Conservation (phyloP, 2,113 vertebrate genomes). For the Puntigrus tetrazona region DNA sequence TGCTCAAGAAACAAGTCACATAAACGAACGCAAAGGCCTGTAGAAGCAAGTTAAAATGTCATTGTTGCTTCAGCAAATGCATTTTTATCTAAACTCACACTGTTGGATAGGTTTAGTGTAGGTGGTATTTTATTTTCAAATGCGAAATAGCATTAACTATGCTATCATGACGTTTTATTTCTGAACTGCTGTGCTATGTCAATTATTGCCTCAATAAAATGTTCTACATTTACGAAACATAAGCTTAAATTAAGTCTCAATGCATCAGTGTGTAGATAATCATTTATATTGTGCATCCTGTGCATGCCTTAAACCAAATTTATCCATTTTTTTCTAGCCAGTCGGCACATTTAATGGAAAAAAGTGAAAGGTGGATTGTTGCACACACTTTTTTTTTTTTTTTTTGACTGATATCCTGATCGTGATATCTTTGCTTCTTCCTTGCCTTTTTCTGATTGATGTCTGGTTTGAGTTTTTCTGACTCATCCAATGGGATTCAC, state of each 20-base stretch:
- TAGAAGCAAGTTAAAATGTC: neutral
- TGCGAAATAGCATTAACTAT: neutral
- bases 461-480: neutral
- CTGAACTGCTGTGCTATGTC: neutral
- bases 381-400: neutral
- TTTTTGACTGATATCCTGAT: neutral
- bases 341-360: neutral
- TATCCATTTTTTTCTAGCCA: too few species aligned
- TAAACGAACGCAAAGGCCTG: neutral
- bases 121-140: neutral
- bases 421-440: neutral
- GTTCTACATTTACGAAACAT: neutral
- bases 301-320: too few species aligned
- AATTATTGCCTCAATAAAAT: neutral
- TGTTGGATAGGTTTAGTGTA: neutral
- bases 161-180: neutral
- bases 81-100: neutral
- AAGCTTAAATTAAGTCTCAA: neutral
- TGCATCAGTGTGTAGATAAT: neutral
- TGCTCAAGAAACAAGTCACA: neutral
- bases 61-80: neutral
- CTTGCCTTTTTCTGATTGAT: neutral
- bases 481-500: neutral
- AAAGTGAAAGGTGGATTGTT: neutral
- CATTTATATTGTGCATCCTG: neutral